phyloP scores from a whole-genome alignment of 1,140 invertebrate species.

The Chlorops oryzae region DNA sequence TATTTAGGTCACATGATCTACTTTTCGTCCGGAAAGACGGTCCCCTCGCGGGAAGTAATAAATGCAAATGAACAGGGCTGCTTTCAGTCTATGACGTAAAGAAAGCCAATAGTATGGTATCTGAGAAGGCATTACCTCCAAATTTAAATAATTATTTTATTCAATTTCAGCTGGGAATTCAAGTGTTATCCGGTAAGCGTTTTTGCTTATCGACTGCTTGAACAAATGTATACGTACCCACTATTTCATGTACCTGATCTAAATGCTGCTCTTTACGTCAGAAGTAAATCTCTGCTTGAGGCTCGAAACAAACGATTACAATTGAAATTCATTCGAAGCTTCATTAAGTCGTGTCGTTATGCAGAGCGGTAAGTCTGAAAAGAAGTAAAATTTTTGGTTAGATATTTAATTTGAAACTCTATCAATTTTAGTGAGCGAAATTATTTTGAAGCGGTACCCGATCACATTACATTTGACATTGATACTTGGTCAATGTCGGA shows the following conservation, averaged over 20 bases:
- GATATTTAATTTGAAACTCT: constrained; percentile 16
- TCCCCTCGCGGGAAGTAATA: no score
- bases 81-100: no score
- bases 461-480: constrained; percentile 59
- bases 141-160: no score
- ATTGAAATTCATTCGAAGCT: constrained; percentile 63
- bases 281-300: constrained; percentile 57
- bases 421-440: constrained; percentile 53
- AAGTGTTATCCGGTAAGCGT: constrained; percentile 67
- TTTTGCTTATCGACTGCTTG: constrained; percentile 71
- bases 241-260: constrained; percentile 70
- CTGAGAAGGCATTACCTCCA: no score
- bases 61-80: no score
- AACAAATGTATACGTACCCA: constrained; percentile 72
- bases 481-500: constrained; percentile 74
- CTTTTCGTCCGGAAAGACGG: no score
- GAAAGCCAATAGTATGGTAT: no score
- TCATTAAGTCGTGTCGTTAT: constrained; percentile 61
- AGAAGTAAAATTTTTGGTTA: not conserved
- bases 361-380: constrained; percentile 54
- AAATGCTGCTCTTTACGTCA: constrained; percentile 62
- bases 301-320: constrained; percentile 59
- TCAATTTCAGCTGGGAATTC: constrained; percentile 48
- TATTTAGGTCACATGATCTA: no score
- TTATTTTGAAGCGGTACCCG: constrained; percentile 54